Evolutionary conservation across 2,797 vertebrate species (phyloP).

Genomic region (Periparus ater): DNA sequence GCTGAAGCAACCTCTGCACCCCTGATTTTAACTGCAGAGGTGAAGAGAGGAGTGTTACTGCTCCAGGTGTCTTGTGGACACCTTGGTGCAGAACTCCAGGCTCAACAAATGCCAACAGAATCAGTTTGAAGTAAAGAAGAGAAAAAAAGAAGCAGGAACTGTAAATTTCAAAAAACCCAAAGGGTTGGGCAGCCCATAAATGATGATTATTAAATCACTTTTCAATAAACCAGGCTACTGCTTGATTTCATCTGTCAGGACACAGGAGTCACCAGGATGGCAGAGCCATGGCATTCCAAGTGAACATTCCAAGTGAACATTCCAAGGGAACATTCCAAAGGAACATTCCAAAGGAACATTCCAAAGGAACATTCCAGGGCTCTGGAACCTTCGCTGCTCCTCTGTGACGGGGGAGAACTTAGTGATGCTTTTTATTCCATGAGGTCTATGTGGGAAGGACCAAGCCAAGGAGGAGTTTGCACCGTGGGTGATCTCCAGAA

Average conservation of each 20-base stretch:
- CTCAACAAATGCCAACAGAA: neutral
- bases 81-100: neutral
- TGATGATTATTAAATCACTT: neutral
- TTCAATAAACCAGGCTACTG: neutral
- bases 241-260: neutral
- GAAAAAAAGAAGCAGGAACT: neutral
- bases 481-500: neutral
- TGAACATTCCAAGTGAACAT: neutral
- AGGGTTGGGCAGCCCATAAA: neutral
- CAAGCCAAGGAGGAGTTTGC: neutral
- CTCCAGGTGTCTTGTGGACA: neutral
- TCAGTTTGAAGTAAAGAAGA: neutral
- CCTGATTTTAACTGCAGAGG: neutral
- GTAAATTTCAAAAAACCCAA: neutral
- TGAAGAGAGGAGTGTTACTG: neutral
- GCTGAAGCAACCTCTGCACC: neutral
- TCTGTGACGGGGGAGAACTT: accelerated
- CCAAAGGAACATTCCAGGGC: neutral
- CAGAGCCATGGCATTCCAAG: neutral
- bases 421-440: neutral
- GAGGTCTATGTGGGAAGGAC: neutral
- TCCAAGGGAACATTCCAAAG: neutral
- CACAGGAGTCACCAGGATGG: neutral
- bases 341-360: neutral
- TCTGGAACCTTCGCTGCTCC: neutral